Evolutionary conservation across 2,888 invertebrate species (phyloP).

Genomic region (Heteromyza rotundicornis): DNA sequence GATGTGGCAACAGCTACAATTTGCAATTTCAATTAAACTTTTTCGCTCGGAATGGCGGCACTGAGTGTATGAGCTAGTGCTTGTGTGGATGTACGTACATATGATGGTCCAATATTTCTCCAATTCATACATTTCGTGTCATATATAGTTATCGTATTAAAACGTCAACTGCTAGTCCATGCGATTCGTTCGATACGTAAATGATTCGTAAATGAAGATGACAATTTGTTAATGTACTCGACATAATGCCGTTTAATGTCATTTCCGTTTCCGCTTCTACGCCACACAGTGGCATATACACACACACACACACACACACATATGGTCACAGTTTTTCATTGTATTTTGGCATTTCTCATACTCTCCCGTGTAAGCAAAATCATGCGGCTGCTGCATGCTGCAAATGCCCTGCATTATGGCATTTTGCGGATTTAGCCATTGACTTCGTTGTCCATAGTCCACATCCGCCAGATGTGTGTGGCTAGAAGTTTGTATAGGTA

Average conservation of each 20-base stretch:
- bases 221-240: constrained; percentile 25
- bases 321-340: too few relatives aligned
- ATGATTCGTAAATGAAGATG: constrained; percentile 24
- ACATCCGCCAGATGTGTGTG: background rate
- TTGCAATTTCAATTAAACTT: constrained; percentile 33
- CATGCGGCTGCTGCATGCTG: background rate
- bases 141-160: constrained; percentile 12
- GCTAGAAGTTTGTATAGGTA: background rate
- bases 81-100: background rate
- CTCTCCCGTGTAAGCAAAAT: too few relatives aligned
- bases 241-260: constrained; percentile 18
- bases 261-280: constrained; percentile 6
- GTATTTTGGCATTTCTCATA: too few relatives aligned
- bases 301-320: too few relatives aligned
- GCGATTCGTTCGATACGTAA: background rate
- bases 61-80: background rate
- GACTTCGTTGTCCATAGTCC: background rate
- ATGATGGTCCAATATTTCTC: constrained; percentile 2
- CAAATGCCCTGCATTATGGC: background rate
- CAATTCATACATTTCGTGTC: constrained; percentile 18
- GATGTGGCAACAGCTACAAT: constrained; percentile 16
- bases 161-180: constrained; percentile 15
- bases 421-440: background rate
- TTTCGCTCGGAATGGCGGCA: too few relatives aligned
- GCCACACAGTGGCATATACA: too few relatives aligned